Base-by-base conservation (phyloP, 1,140 invertebrate genomes). In the Ladona fulva region DNA sequence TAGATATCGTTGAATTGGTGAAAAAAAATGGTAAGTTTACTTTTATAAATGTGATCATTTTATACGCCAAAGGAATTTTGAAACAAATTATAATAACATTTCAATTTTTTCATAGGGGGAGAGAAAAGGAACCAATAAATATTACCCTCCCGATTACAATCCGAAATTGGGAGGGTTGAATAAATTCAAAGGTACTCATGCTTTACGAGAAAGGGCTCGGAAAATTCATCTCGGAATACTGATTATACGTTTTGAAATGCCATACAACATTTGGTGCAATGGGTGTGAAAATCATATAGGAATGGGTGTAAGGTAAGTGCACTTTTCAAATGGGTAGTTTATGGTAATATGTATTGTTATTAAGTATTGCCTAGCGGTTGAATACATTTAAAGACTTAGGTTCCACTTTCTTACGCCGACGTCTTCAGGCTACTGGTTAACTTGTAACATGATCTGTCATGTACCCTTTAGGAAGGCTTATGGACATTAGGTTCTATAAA, bases 171-270 rank as follows among this genome's bases (percentile, higher is more conserved):
- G 97, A 80, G 96, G 95, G 8, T 89, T 99, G 0, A 99, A 99
- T 83, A 95, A 95, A 86, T 95, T 94, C 85, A 88, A 93, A 83
- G 97, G 97, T 24, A 97, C 95, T 22, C 98, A 99, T 91, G 96
- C 98, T 0, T 86, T 99, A 25, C 90, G 98, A 73, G 97, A 99
- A 86, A 88, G 98, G 81, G 98, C 97, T 0, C 87, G 93, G 24
- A 99, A 99, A 87, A 87, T 99, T 0, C 92, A 97, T 82, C 89
- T 97, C 86, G 98, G 98, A 19, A 99, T 99, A 80, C 90, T 99
- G 52, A 97, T 99, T 75, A 99, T 99, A 80, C 90, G 97, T 78
- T 99, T 99, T 91, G 98, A 99, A 87, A 98, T 99, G 97, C 98
- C 98, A 0, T 99, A 97, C 82, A 99, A 99, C 86, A 99, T 99